phyloP scores from a whole-genome alignment of 2,797 vertebrate species.

The Melanotaenia nigrans region DNA sequence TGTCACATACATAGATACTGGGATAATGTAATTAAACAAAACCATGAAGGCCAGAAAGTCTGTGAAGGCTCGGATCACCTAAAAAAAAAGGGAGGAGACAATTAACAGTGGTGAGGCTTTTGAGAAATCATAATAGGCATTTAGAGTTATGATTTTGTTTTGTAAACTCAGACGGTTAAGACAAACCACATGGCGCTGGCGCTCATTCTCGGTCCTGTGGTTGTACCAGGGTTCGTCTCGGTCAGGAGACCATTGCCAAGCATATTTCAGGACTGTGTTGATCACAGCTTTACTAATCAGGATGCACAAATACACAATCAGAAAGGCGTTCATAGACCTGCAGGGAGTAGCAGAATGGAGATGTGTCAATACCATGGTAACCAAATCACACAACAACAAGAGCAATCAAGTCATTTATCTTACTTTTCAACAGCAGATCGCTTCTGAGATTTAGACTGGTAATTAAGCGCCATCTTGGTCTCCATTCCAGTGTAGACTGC shows the following conservation, averaged over 20 bases:
- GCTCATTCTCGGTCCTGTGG: constrained; percentile 90
- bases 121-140: background rate
- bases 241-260: constrained; percentile 92
- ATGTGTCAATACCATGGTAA: constrained; percentile 11
- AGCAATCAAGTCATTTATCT: constrained; percentile 32
- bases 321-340: constrained; percentile 97
- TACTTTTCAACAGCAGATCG: constrained; percentile 99
- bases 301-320: constrained; percentile 97
- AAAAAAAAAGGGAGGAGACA: background rate
- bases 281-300: constrained; percentile 95
- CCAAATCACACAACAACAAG: background rate
- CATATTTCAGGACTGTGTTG: constrained; percentile 94
- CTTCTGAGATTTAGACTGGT: constrained; percentile 99
- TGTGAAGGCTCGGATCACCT: constrained; percentile 95
- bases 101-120: background rate
- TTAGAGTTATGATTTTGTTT: background rate
- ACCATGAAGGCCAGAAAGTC: constrained; percentile 99
- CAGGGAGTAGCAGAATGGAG: constrained; percentile 1
- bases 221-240: constrained; percentile 97
- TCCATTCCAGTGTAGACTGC: constrained; percentile 99
- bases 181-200: constrained; percentile 91
- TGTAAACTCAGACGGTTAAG: background rate
- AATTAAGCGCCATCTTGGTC: constrained; percentile 99
- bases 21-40: constrained; percentile 99
- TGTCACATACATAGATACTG: constrained; percentile 98